Base-by-base conservation (phyloP, 2,888 invertebrate genomes). In the Drosophila mimetica region DNA sequence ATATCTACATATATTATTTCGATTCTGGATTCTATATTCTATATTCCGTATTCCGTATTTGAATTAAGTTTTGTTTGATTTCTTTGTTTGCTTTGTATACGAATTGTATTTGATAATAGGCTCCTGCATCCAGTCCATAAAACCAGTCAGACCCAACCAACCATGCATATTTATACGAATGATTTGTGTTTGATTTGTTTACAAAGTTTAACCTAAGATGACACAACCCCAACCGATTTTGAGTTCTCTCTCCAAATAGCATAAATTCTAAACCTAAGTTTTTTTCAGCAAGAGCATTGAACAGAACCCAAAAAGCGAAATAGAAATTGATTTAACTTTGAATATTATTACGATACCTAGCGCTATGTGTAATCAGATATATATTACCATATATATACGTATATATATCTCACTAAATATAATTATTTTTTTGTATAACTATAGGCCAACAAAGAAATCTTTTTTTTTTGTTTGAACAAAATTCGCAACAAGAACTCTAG, bases 401-500 rank as follows among this genome's bases (percentile, higher is more conserved):
- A 61, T 60, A 53, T 52, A 70, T 48, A 52, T 64, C 51, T 65
- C 57, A 51, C 30, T 71, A 75, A 70, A 50, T 76, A 28, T 46
- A 51, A 36, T 41, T 52, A 61, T 64, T 25, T 70, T 70, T 78
- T 79, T 73, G 25, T 41, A 53, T 80, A 74, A 67, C 50, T 77
- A 67, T 80, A 79, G 71, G 63, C 65, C 63, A 53, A 71, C 59
- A 67, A 77, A 47, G 52, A 48, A 60, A 34, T 46, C 34, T 48
- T 54, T 67, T 51, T 22, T 79, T 75, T 79, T 80, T 83, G 82
- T 79, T 82, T 74, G 83, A 80, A 82, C 79, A 80, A 80, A 81
- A 82, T 85, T 82, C 76, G 81, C 81, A 82, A 82, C 81, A 82
- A 82, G 71, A 85, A 82, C 77, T 82, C 81, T 82, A 82, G 81